Percentiles rank a stretch among this genome's conserved stretches.
phyloP scores from a whole-genome alignment of 2,888 invertebrate genomes.

The Chymomyza caudatula region DNA sequence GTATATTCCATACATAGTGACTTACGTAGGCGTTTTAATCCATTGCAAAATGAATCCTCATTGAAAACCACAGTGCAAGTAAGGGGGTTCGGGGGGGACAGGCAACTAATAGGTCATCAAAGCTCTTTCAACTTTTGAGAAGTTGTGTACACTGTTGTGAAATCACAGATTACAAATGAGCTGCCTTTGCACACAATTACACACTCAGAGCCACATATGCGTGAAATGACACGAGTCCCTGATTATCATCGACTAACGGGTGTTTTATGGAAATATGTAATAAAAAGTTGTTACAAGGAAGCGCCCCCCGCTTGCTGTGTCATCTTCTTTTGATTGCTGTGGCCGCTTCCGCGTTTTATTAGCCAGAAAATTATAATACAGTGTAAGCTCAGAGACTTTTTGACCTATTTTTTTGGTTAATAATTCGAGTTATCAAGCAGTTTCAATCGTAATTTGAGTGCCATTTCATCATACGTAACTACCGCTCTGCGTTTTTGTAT shows the following conservation, averaged over 20 bases:
- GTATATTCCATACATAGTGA: no score
- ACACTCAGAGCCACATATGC: background rate
- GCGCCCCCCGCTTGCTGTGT: background rate
- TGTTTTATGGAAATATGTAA: conserved; percentile 21
- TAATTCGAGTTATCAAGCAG: background rate
- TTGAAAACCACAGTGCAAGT: no score
- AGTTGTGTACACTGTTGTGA: no score
- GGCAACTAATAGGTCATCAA: no score
- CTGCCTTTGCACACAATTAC: background rate
- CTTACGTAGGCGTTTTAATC: no score
- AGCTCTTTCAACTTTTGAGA: background rate
- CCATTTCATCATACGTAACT: no score
- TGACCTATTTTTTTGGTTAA: background rate
- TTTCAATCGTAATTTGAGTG: background rate
- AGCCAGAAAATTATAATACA: background rate
- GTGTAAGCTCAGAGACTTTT: background rate
- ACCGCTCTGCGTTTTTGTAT: background rate
- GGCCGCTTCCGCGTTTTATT: no score
- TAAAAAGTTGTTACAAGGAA: conserved; percentile 28
- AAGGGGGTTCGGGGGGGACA: no score
- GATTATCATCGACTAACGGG: conserved; percentile 26
- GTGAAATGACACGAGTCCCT: background rate
- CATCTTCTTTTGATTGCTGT: no score
- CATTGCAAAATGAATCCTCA: no score
- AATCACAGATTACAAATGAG: background rate